Evolutionary conservation across 2,888 invertebrate species (phyloP), one percentile per base, ranked within the genome.

Genomic region (Rhynchonema sp.): DNA sequence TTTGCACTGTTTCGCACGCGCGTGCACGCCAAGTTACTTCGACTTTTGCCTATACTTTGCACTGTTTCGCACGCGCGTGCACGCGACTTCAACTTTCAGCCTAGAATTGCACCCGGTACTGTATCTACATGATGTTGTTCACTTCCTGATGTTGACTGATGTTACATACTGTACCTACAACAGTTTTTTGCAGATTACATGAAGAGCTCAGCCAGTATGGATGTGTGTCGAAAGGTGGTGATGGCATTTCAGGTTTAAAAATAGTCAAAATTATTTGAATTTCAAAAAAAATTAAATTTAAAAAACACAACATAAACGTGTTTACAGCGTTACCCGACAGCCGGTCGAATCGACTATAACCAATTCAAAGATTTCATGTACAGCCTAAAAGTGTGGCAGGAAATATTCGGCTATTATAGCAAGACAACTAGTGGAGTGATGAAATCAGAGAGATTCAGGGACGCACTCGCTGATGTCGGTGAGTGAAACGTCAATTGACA

Each of bases 361-460:
- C 87, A 89, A 70, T 90, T 89, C 74, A 88, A 87, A 73, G 87
- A 89, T 70, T 79, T 90, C 63, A 87, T 90, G 83, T 87, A 86
- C 69, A 89, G 87, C 69, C 75, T 90, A 55, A 89, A 88, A 70
- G 82, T 84, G 63, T 89, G 89, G 89, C 89, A 90, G 66, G 82
- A 84, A 27, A 83, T 87, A 1, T 90, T 90, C 75, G 86, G 86
- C 74, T 84, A 83, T 66, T 88, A 90, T 72, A 85, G 88, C 6
- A 84, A 86, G 69, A 88, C 89, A 73, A 88, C 87, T 74, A 86
- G 87, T 62, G 89, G 89, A 1, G 87, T 63, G 22, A 76, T 90
- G 30, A 82, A 86, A 67, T 87, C 87, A 0, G 90, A 90, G 75
- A 78, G 87, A 63, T 76, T 89, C 59, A 78, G 84, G 30, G 88